phyloP scores from a whole-genome alignment of 2,888 invertebrate genomes.

The Enoplolaimus lenunculus region DNA sequence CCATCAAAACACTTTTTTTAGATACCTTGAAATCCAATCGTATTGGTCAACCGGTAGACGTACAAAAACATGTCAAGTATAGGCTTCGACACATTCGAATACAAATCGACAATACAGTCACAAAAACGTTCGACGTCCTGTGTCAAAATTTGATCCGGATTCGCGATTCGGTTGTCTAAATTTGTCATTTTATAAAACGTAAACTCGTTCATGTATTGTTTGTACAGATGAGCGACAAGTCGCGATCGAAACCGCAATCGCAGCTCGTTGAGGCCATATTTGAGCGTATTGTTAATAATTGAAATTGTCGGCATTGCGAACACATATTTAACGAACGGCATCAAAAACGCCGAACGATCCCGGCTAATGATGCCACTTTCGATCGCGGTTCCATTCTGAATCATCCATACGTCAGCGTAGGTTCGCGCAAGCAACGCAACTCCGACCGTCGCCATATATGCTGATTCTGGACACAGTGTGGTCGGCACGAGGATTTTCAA shows the following conservation, averaged over 20 bases:
- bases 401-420: constrained; percentile 91
- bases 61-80: constrained; percentile 84
- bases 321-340: constrained; percentile 60
- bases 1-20: too few relatives aligned
- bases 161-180: constrained; percentile 80
- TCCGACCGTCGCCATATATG: constrained; percentile 49
- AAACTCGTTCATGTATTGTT: constrained; percentile 80
- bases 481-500: constrained; percentile 32
- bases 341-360: constrained; percentile 60
- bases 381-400: constrained; percentile 76
- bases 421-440: constrained; percentile 68
- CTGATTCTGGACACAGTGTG: constrained; percentile 28
- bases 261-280: constrained; percentile 83
- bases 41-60: constrained; percentile 68
- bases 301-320: constrained; percentile 80
- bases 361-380: constrained; percentile 86
- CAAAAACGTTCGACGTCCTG: constrained; percentile 96
- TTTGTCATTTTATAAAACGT: constrained; percentile 94
- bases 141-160: constrained; percentile 66
- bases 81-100: constrained; percentile 91
- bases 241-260: constrained; percentile 78
- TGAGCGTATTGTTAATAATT: constrained; percentile 76
- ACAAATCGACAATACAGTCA: constrained; percentile 80
- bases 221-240: constrained; percentile 68
- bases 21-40: constrained; percentile 72